Base-by-base conservation (phyloP, 2,113 vertebrate genomes). In the Okapia johnstoni region DNA sequence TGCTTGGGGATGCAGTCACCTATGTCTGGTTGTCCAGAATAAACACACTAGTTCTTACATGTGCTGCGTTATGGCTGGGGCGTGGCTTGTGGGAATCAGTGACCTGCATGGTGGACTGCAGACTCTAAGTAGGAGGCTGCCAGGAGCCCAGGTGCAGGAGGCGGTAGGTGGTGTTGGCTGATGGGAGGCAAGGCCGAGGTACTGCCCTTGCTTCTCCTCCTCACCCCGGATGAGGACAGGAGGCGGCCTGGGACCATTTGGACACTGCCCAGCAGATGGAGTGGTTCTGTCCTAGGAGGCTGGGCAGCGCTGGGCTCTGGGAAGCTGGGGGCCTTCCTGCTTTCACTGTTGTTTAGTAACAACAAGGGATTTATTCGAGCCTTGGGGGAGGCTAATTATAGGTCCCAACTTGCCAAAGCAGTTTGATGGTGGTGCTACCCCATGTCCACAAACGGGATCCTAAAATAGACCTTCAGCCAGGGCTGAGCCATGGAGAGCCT, bases 341-440 rank as follows among this genome's bases (percentile, higher is more conserved):
- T 57, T 79, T 84, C 46, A 10, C 86, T 96, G 84, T 70, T 93
- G 83, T 87, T 92, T 88, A 88, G 60, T 76, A 84, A 97, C 89
- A 97, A 93, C 88, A 73, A 86, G 83, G 76, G 76, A 16, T 85
- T 94, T 92, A 85, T 95, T 95, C 10, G 3, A 85, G 26, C 93
- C 88, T 76, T 46, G 77, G 54, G 2, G 1, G 28, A 85, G 88
- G 85, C 95, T 97, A 88, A 97, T 97, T 96, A 97, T 76, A 97
- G 85, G 79, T n/a, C 23, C 16, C 33, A 15, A 83, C 40, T 97
- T 96, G 96, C 94, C 96, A 96, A 90, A 92, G 40, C 57, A 63
- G 80, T 17, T 33, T 28, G 61, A 73, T 85, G 87, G 92, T 50
- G 16, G 0, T 48, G 92, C 43, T 88, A 85, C 61, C 36, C 61